Evolutionary conservation across 2,888 invertebrate species (phyloP).

Genomic region (Slavum lentiscoides): DNA sequence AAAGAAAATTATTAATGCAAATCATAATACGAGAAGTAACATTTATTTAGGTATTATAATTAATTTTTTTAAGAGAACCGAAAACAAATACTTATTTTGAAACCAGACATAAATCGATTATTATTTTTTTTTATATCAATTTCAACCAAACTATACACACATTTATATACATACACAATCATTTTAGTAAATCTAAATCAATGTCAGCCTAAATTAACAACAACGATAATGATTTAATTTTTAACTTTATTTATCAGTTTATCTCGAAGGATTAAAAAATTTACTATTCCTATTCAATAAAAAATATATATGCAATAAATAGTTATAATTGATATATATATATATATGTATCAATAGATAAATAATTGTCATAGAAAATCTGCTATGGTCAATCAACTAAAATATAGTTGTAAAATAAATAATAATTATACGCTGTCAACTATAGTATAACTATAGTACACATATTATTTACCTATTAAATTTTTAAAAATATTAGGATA

Average conservation of each 20-base stretch:
- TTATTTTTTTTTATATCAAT: background rate
- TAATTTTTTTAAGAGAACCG: too few species aligned
- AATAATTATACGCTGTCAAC: slow-evolving; percentile 14
- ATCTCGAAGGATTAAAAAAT: too few species aligned
- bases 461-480: slow-evolving; percentile 71
- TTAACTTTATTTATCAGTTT: too few species aligned
- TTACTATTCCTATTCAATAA: background rate
- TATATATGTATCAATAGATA: background rate
- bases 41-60: too few species aligned
- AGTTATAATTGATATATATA: too few species aligned
- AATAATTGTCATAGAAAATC: background rate
- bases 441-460: too few species aligned
- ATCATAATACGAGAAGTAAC: too few species aligned
- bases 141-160: too few species aligned
- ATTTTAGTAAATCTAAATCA: background rate
- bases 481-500: slow-evolving; percentile 90
- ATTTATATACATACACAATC: too few species aligned
- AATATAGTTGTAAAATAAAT: background rate
- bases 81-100: background rate
- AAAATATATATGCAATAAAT: too few species aligned
- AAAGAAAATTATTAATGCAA: too few species aligned
- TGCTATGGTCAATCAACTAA: background rate
- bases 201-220: background rate
- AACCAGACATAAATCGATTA: background rate
- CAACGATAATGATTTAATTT: too few species aligned